A percentile compares a stretch with the other conserved stretches of the same genome.
phyloP scores from a whole-genome alignment of 2,113 vertebrate genomes.

The Mobula hypostoma region DNA sequence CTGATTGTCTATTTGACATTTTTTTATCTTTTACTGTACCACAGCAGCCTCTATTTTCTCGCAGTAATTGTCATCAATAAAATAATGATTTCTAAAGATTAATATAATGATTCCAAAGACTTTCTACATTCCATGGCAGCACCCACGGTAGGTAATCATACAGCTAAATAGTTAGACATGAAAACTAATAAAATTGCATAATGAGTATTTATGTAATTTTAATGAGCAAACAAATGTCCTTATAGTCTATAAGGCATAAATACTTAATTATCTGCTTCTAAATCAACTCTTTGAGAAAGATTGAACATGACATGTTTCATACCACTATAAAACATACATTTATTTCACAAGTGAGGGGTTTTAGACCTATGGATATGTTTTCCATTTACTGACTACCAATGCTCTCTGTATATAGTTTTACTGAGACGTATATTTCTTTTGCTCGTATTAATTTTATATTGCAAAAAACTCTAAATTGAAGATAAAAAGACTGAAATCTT shows the following conservation, averaged over 20 bases:
- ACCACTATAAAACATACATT: slow-evolving; percentile 9
- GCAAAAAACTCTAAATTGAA: neutral
- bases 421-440: neutral
- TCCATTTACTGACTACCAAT: neutral
- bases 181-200: slow-evolving; percentile 33
- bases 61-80: neutral
- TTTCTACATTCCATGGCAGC: slow-evolving; percentile 1
- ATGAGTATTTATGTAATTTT: slow-evolving; percentile 38
- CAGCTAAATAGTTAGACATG: slow-evolving; percentile 19
- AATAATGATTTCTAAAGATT: neutral
- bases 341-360: slow-evolving; percentile 12
- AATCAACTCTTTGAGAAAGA: slow-evolving; percentile 30
- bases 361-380: neutral
- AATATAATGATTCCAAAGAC: neutral
- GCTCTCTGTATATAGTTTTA: neutral
- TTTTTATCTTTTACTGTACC: neutral
- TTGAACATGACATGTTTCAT: slow-evolving; percentile 35
- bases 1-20: neutral
- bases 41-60: neutral
- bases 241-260: slow-evolving; percentile 35
- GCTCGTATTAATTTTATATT: neutral
- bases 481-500: neutral
- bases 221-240: slow-evolving; percentile 36
- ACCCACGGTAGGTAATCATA: slow-evolving; percentile 12
- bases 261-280: slow-evolving; percentile 38